A percentile compares a stretch with the other conserved stretches of the same genome.
phyloP scores from a whole-genome alignment of 2,888 invertebrate species.

The Lithophane ornitopus region DNA sequence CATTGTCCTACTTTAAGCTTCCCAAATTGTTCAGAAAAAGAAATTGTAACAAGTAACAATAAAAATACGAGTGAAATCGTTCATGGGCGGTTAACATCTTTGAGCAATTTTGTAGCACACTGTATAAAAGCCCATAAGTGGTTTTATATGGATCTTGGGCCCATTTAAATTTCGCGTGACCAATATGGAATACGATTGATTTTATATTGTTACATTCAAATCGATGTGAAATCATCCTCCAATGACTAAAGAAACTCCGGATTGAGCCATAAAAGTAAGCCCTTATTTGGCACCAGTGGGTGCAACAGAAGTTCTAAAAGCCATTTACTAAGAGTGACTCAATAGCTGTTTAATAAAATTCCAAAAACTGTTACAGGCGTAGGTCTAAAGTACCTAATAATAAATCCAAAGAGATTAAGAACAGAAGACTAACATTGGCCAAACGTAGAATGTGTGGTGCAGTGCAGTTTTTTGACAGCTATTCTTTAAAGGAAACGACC shows the following conservation, averaged over 20 bases:
- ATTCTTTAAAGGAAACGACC: neutral
- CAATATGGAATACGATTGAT: neutral
- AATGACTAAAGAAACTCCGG: conserved; percentile 21
- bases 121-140: neutral
- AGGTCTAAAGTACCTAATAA: conserved; percentile 61
- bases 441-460: neutral
- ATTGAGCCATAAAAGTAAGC: conserved; percentile 51
- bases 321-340: conserved; percentile 46
- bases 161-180: neutral
- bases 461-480: too few species aligned
- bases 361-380: conserved; percentile 67
- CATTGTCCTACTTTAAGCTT: conserved; percentile 50
- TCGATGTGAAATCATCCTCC: conserved; percentile 32
- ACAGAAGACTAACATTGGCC: conserved; percentile 11
- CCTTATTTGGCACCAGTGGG: conserved; percentile 45
- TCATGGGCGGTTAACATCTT: neutral
- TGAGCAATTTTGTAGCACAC: conserved; percentile 21
- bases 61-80: conserved; percentile 41
- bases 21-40: conserved; percentile 49
- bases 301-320: conserved; percentile 48
- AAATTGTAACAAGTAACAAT: conserved; percentile 33
- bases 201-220: conserved; percentile 5
- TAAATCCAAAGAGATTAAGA: neutral
- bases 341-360: conserved; percentile 56
- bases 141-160: conserved; percentile 16